Evolutionary conservation across 2,797 vertebrate species (phyloP), one percentile per base, ranked within the genome.

Genomic region (Labeo calbasu): DNA sequence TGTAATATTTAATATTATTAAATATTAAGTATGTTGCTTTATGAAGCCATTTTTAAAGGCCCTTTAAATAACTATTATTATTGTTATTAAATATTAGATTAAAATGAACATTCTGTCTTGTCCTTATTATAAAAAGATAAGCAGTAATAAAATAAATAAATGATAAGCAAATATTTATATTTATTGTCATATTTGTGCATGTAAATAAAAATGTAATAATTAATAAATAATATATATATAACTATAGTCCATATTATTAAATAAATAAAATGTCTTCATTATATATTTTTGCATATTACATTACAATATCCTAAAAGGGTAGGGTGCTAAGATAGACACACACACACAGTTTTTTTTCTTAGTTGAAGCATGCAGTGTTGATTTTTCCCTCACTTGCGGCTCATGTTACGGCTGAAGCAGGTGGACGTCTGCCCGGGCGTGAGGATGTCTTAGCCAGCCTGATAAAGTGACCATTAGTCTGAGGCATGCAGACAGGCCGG

Each of bases 391-490:
- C 46, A 36, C 13, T 15, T 13, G 88, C 88, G 90, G 91, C 92
- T 95, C 90, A 68, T 79, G 89, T 95, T 96, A 93, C 94, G 40
- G 57, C 89, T 84, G 51, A 82, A 89, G 89, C 91, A 89, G 91
- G 93, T 93, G 92, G 85, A 92, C 92, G 92, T 93, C 86, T 80
- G 61, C 73, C 90, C 25, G 23, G 76, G 70, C 57, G 40, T 75
- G 91, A 87, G 86, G 88, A 88, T 89, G 91, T 86, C 91, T 93
- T 86, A 91, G 84, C 88, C 86, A 36, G 51, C 89, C 84, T 88
- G 90, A 92, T 91, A 92, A 89, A 91, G 90, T 91, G 90, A 86
- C 92, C 93, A 92, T 92, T 91, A 91, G 93, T 94, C 92, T 91
- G 89, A 89, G 89, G 86, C 88, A 77, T 84, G 89, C 91, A 93